Evolutionary conservation across 2,888 invertebrate species (phyloP).

Genomic region (Hymenopus coronatus): DNA sequence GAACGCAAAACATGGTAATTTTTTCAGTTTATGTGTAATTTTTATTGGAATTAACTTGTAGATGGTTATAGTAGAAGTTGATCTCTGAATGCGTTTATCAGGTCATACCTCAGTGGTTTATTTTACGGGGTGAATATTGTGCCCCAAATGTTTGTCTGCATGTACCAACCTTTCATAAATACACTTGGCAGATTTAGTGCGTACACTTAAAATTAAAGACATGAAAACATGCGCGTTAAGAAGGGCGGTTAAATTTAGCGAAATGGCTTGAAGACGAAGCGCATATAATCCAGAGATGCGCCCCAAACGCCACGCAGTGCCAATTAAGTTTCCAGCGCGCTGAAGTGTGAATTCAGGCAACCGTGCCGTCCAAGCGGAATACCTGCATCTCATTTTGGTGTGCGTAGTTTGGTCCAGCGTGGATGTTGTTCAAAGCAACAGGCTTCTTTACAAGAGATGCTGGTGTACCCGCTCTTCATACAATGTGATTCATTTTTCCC

Average conservation of each 20-base stretch:
- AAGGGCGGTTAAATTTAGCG: neutral
- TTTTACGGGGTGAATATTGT: too few relatives aligned
- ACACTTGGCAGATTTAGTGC: neutral
- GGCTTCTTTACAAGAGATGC: neutral
- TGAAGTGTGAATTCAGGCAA: neutral
- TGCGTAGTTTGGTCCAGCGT: neutral
- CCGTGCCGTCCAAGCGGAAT: neutral
- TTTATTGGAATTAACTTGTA: too few relatives aligned
- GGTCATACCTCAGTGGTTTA: too few relatives aligned
- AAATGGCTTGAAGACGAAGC: neutral
- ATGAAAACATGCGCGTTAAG: neutral
- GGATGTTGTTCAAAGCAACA: neutral
- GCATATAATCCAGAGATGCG: neutral
- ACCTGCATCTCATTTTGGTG: neutral
- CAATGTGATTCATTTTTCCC: neutral
- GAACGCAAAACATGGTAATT: too few relatives aligned
- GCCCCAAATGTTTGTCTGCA: too few relatives aligned
- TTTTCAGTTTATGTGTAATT: too few relatives aligned
- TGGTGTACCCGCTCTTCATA: neutral
- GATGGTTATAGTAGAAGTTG: too few relatives aligned
- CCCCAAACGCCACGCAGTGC: neutral
- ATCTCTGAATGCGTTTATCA: too few relatives aligned
- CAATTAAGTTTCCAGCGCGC: neutral
- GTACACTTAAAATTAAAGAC: neutral
- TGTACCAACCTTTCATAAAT: too few relatives aligned